Percentiles rank a stretch among this genome's conserved stretches.
Conservation (phyloP, 2,113 vertebrate genomes). For the Malurus cyaneus region DNA sequence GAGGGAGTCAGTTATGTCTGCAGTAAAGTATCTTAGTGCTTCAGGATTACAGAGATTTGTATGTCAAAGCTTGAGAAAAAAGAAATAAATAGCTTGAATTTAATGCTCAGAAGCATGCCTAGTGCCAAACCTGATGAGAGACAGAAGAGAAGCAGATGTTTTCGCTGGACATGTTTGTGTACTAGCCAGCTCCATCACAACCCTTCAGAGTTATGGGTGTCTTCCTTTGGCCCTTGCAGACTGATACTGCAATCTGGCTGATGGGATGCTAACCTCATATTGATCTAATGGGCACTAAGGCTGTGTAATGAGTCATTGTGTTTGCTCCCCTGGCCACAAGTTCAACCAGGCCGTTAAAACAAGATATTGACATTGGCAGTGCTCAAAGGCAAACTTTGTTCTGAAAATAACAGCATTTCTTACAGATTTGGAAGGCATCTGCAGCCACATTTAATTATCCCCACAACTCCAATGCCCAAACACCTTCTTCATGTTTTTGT, state of each 20-base stretch:
- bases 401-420: background rate
- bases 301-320: fast-evolving
- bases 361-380: background rate
- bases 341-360: background rate
- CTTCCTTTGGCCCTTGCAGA: background rate
- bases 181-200: background rate
- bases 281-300: fast-evolving
- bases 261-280: background rate
- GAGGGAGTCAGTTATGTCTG: background rate
- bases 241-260: background rate
- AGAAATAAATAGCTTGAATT: background rate
- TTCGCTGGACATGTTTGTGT: background rate
- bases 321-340: background rate
- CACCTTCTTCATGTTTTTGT: background rate
- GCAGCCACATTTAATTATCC: background rate
- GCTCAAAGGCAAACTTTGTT: background rate
- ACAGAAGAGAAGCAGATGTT: background rate
- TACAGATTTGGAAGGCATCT: background rate
- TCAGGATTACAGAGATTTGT: background rate
- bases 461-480: background rate
- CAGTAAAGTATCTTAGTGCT: background rate
- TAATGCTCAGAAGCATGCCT: background rate
- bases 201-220: background rate
- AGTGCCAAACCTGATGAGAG: background rate
- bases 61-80: background rate